Base-by-base conservation (phyloP, 1,140 invertebrate species). In the Paramacrobiotus metropolitanus region DNA sequence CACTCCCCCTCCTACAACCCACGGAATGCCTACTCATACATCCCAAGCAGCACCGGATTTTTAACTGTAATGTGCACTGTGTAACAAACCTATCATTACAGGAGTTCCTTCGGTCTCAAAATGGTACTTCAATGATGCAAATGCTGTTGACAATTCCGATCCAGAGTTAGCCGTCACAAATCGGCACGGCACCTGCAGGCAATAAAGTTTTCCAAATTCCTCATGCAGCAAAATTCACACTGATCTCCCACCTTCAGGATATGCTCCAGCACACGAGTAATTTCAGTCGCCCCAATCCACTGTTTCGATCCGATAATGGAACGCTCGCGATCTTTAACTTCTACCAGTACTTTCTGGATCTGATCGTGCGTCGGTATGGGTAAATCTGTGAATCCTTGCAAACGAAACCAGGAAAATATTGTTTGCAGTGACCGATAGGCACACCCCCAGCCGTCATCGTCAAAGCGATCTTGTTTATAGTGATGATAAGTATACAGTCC, bases 1-100 rank as follows among this genome's bases (percentile, higher is more conserved):
- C 30, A 93, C 87, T 66, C 93, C 93, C 29, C 95, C 95, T 68
- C 92, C 87, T 88, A 68, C 29, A 59, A 20, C 21, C 29, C 15
- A 9, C 29, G 31, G 28, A 61, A 45, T 59, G 69, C n/a, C n/a
- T n/a, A n/a, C n/a, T n/a, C n/a, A n/a, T n/a, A n/a, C n/a, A n/a
- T n/a, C n/a, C n/a, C n/a, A n/a, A n/a, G n/a, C n/a, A n/a, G n/a
- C n/a, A n/a, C n/a, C n/a, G n/a, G n/a, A n/a, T n/a, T n/a, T n/a
- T n/a, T n/a, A n/a, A n/a, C n/a, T n/a, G n/a, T n/a, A n/a, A n/a
- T n/a, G n/a, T n/a, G n/a, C n/a, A n/a, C n/a, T n/a, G n/a, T n/a
- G n/a, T n/a, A n/a, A n/a, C n/a, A n/a, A n/a, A n/a, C 85, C 89
- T 67, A 99, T 96, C 95, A 99, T 99, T 62, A 99, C 80, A 15